A percentile compares a stretch with the other conserved stretches of the same genome.
Evolutionary conservation across 2,113 vertebrate genomes (phyloP).

Genomic region (Trachemys scripta): DNA sequence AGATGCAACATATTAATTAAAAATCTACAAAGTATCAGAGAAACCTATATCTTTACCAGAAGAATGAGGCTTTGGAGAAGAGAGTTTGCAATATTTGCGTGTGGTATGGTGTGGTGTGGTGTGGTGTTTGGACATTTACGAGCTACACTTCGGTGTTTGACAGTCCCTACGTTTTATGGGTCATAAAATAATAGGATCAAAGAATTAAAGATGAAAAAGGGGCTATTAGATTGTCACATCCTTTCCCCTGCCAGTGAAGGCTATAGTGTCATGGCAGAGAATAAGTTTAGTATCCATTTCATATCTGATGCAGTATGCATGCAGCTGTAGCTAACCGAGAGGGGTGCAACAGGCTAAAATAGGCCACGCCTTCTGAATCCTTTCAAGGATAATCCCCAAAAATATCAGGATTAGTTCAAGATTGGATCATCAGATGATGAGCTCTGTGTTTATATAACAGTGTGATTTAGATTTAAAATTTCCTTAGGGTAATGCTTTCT

Average conservation of each 20-base stretch:
- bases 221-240: neutral
- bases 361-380: neutral
- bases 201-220: neutral
- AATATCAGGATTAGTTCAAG: neutral
- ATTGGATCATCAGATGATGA: neutral
- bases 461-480: neutral
- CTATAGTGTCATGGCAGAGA: neutral
- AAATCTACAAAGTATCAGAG: neutral
- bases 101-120: too few species aligned
- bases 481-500: neutral
- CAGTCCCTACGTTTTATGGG: neutral
- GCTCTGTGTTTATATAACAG: neutral
- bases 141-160: neutral
- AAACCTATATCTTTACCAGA: neutral
- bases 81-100: neutral
- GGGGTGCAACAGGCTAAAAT: neutral
- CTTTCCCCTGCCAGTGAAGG: neutral
- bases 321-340: neutral
- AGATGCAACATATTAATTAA: neutral
- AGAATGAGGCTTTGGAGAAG: neutral
- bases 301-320: neutral
- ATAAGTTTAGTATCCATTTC: neutral
- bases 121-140: neutral
- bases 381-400: neutral
- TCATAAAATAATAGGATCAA: neutral